Conservation (phyloP, 2,797 vertebrate genomes). For the Clarias pachynema region DNA sequence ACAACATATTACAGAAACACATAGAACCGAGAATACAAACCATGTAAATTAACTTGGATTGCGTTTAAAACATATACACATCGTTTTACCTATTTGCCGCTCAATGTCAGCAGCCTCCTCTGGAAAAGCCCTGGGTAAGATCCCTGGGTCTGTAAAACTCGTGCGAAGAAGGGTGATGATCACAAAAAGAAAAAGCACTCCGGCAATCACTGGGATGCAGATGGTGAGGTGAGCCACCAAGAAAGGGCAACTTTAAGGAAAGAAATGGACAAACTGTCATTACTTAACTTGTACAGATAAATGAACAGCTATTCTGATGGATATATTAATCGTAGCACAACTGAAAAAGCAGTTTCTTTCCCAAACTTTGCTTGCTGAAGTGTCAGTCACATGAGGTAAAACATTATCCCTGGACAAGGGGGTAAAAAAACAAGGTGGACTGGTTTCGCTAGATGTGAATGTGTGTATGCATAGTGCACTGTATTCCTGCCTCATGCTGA, state of each 20-base stretch:
- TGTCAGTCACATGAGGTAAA: neutral
- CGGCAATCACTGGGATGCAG: slow-evolving; percentile 91
- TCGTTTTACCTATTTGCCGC: slow-evolving; percentile 85
- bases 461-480: neutral
- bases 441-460: neutral
- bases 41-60: neutral
- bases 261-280: neutral
- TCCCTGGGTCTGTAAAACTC: slow-evolving; percentile 94
- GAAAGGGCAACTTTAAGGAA: slow-evolving; percentile 86
- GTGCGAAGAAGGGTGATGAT: slow-evolving; percentile 89
- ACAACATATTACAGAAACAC: slow-evolving; percentile 21
- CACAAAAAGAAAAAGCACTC: slow-evolving; percentile 89
- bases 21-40: neutral
- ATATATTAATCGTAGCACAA: neutral
- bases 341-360: neutral
- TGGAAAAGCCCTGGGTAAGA: slow-evolving; percentile 90
- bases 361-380: neutral
- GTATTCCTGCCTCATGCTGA: neutral
- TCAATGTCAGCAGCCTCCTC: slow-evolving; percentile 93
- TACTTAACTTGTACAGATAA: neutral
- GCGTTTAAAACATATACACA: neutral
- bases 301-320: neutral
- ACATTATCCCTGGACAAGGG: neutral
- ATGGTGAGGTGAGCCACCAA: slow-evolving; percentile 86
- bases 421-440: neutral